Conservation (phyloP, 2,797 vertebrate genomes). For the Sebastes elongatus region DNA sequence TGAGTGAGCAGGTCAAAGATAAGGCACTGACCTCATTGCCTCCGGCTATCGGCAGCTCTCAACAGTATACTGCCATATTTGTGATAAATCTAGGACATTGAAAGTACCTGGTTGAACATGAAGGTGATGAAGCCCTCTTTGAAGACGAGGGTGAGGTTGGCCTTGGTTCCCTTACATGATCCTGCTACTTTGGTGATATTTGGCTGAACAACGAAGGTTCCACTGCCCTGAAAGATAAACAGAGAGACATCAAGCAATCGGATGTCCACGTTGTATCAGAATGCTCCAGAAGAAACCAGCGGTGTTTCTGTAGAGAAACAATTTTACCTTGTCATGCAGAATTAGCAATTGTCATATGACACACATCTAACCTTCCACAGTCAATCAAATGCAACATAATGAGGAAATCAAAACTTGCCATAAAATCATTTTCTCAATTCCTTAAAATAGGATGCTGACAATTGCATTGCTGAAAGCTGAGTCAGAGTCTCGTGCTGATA, state of each 20-base stretch:
- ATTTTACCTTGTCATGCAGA: neutral
- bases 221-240: constrained; percentile 46
- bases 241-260: neutral
- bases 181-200: accelerated
- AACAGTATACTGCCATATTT: neutral
- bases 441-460: constrained; percentile 27
- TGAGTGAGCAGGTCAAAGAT: neutral
- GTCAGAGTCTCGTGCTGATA: neutral
- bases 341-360: constrained; percentile 12
- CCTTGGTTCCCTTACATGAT: neutral
- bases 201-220: constrained; percentile 72
- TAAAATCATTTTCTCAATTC: constrained; percentile 4
- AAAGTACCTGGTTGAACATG: constrained; percentile 73
- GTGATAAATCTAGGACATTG: neutral
- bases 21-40: neutral
- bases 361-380: neutral
- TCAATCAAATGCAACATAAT: neutral
- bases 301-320: neutral
- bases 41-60: neutral
- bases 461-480: neutral
- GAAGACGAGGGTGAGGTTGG: constrained; percentile 51
- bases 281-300: no score
- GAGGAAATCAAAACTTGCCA: constrained; percentile 30
- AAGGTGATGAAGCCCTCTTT: constrained; percentile 64
- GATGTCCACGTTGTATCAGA: neutral